These are phyloP conservation scores for Oryzias dopingdopingensis DNA, from an alignment of 2,797 vertebrate species.

Conservation along the genomic window DNA sequence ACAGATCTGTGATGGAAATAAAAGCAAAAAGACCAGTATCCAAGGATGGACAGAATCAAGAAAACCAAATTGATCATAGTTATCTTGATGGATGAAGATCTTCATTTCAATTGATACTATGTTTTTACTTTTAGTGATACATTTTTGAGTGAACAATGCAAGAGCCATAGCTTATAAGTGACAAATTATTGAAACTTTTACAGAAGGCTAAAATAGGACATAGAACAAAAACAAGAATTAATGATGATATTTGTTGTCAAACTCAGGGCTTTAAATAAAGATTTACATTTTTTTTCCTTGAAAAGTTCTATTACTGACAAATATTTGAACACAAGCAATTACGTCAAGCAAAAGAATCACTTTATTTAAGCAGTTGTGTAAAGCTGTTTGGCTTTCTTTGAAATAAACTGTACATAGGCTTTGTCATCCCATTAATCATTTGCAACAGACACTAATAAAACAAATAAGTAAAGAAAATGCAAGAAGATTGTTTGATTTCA, in stretches of 20 bases:
- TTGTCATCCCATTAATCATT: slow-evolving; percentile 32
- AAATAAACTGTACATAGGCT: slow-evolving; percentile 32
- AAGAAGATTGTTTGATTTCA: slow-evolving; percentile 27
- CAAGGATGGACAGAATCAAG: slow-evolving; percentile 15
- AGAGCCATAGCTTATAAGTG: not conserved
- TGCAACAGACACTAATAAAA: slow-evolving; percentile 26
- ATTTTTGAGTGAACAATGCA: not conserved
- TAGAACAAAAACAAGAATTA: not conserved
- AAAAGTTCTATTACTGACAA: not conserved
- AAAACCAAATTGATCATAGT: slow-evolving; percentile 29
- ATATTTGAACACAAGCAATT: not conserved
- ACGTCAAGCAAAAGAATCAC: slow-evolving; percentile 30
- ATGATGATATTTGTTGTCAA: no score
- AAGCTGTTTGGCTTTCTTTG: slow-evolving; percentile 27
- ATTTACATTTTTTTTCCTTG: not conserved
- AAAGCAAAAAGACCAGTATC: not conserved
- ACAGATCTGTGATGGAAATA: slow-evolving; percentile 80
- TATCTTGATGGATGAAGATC: not conserved
- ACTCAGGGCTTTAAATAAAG: no score
- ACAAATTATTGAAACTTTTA: not conserved
- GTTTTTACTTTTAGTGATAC: slow-evolving; percentile 7
- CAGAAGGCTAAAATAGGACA: no score
- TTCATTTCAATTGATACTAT: slow-evolving; percentile 4
- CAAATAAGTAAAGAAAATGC: slow-evolving; percentile 15
- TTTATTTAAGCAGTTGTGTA: slow-evolving; percentile 57